Base-by-base conservation (phyloP, 2,113 vertebrate species). In the Engraulis encrasicolus region DNA sequence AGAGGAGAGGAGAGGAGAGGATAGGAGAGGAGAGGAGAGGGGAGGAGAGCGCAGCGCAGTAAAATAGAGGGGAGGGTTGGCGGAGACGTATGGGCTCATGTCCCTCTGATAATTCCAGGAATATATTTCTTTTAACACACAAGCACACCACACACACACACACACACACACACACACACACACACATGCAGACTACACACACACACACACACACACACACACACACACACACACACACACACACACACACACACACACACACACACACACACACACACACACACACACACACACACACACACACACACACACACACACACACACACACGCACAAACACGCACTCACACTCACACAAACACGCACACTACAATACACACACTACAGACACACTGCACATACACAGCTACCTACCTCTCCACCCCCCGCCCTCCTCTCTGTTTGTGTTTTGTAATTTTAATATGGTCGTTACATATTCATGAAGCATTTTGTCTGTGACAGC, bases 381-480 rank as follows among this genome's bases (percentile, higher is more conserved):
- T n/a, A n/a, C n/a, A n/a, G n/a, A n/a, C n/a, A n/a, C n/a, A n/a
- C n/a, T n/a, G 27, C 54, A 61, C 54, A 66, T 23, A 66, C 27
- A 12, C 58, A 66, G 9, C 27, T 23, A 31, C 23, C 88, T 85
- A 84, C 87, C 84, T 88, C 71, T 89, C 88, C 88, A 58, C 86
- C 85, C 54, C 83, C 86, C 27, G 89, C 84, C 90, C 83, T 87
- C 90, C 86, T 89, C 85, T 89, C 85, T 90, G 87, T 90, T 87
- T 81, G 83, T 91, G 89, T 93, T 92, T 89, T 90, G 92, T 94
- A 82, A 92, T 93, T 94, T 93, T 91, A 95, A 95, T 94, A 92
- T 89, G 87, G 38, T 88, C 93, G 90, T 91, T 94, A 92, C 92
- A 95, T 95, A 95, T 95, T 93, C 92, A 94, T 92, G 92, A 85